These are phyloP conservation scores for Calephelis perditalis DNA, from an alignment of 2,888 invertebrate genomes.

Conservation along the genomic window DNA sequence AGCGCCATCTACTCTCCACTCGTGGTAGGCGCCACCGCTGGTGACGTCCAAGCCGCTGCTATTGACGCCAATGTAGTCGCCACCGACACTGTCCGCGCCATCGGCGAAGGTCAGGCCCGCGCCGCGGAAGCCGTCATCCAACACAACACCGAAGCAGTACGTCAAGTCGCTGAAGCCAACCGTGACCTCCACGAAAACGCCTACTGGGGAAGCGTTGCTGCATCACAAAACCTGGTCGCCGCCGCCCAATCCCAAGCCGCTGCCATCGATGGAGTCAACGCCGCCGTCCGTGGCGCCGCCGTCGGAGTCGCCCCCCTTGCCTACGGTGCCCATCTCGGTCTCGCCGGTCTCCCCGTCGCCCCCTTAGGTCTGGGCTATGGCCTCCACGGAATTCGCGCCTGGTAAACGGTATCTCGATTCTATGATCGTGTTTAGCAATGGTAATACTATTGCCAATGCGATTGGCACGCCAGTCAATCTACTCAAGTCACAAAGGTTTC, in stretches of 20 bases:
- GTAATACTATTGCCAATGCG: slow-evolving; percentile 15
- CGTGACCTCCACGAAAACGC: slow-evolving; percentile 65
- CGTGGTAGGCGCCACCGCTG: slow-evolving; percentile 55
- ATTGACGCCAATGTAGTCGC: slow-evolving; percentile 64
- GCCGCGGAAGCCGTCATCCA: slow-evolving; percentile 60
- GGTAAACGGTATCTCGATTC: slow-evolving; percentile 44
- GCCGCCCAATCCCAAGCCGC: slow-evolving; percentile 69
- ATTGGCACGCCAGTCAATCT: slow-evolving; percentile 35
- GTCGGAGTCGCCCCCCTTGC: slow-evolving; percentile 32
- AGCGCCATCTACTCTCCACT: slow-evolving; percentile 50
- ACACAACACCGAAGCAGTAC: slow-evolving; percentile 58
- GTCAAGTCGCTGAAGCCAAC: slow-evolving; percentile 55
- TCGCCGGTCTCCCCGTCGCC: slow-evolving; percentile 26
- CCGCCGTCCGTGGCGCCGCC: slow-evolving; percentile 41
- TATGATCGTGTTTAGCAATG: slow-evolving; percentile 21
- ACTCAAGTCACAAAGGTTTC: slow-evolving; percentile 63
- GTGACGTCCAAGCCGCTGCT: slow-evolving; percentile 66
- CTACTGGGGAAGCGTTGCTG: slow-evolving; percentile 65
- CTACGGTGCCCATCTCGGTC: slow-evolving; percentile 32
- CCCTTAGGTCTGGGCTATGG: slow-evolving; percentile 31
- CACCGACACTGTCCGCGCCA: slow-evolving; percentile 54
- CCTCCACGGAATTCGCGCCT: slow-evolving; percentile 45
- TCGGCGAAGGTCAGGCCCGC: slow-evolving; percentile 54
- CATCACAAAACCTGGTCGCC: slow-evolving; percentile 61
- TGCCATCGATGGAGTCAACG: slow-evolving; percentile 51